Conservation (phyloP, 92 coral and sea anemone genomes). For the Heteractis magnifica region DNA sequence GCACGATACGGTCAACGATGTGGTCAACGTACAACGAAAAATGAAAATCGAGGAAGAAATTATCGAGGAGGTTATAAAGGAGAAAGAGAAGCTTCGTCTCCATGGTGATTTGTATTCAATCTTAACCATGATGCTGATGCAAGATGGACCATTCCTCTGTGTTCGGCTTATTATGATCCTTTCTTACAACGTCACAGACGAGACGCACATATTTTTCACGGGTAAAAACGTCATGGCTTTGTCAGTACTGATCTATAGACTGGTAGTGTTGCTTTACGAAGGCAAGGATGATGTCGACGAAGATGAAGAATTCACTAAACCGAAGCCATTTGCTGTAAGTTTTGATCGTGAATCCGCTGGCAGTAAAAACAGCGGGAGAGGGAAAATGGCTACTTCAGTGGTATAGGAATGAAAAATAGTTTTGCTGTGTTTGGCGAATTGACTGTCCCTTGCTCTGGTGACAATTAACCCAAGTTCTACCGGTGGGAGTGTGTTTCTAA, state of each 20-base stretch:
- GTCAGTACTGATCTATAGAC: conserved; percentile 74
- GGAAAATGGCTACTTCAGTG: background rate
- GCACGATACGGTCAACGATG: conserved; percentile 72
- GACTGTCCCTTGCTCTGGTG: too few relatives aligned
- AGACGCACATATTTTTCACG: conserved; percentile 86
- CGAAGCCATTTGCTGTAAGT: conserved; percentile 7
- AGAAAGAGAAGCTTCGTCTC: conserved; percentile 69
- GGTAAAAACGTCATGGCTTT: conserved; percentile 94
- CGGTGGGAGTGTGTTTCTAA: too few relatives aligned
- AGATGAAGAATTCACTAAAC: conserved; percentile 21
- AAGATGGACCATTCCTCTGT: conserved; percentile 92
- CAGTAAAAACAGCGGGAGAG: conserved; percentile 6
- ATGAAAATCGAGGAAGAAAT: conserved; percentile 74
- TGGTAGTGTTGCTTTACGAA: conserved; percentile 65
- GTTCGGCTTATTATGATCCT: conserved; percentile 78
- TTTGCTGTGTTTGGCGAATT: too few relatives aligned
- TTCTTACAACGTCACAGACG: conserved; percentile 62
- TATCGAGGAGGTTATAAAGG: conserved; percentile 73
- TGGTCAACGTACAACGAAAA: conserved; percentile 76
- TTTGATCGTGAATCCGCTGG: conserved; percentile 19
- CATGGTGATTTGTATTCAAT: conserved; percentile 96
- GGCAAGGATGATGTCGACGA: conserved; percentile 62
- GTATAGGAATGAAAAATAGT: background rate
- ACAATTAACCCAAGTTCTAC: too few relatives aligned
- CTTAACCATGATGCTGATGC: conserved; percentile 88